Evolutionary conservation across 2,888 invertebrate genomes (phyloP).

Genomic region (Melanostoma mellinum): DNA sequence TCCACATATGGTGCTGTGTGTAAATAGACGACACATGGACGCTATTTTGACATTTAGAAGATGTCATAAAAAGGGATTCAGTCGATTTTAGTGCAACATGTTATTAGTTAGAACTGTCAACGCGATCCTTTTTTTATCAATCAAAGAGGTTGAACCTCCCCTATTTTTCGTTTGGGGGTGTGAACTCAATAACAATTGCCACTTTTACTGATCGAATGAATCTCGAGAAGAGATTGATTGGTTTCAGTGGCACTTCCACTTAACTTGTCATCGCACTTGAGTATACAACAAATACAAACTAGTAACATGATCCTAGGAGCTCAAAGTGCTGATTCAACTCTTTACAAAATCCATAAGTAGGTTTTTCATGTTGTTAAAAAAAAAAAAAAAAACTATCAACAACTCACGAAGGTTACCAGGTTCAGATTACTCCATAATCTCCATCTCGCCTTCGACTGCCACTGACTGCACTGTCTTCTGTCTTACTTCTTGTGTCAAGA

Average conservation of each 20-base stretch:
- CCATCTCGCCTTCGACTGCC: constrained; percentile 16
- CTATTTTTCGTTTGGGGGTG: constrained; percentile 1
- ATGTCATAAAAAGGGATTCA: constrained; percentile 10
- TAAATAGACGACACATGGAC: constrained; percentile 23
- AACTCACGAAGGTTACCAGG: constrained; percentile 50
- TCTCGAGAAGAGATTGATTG: constrained; percentile 50
- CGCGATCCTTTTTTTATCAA: constrained; percentile 38
- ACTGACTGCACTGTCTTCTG: neutral
- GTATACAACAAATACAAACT: neutral
- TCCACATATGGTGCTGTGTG: constrained; percentile 46
- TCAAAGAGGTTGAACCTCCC: constrained; percentile 33
- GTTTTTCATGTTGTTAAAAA: neutral
- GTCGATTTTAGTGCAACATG: constrained; percentile 16
- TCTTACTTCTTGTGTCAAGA: neutral
- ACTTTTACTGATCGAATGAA: constrained; percentile 35
- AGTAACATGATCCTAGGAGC: constrained; percentile 49
- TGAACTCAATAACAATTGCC: constrained; percentile 32
- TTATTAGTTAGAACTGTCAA: constrained; percentile 57
- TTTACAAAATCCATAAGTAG: constrained; percentile 20
- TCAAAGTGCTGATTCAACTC: constrained; percentile 60
- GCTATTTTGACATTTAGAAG: constrained; percentile 27
- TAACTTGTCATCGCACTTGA: constrained; percentile 60
- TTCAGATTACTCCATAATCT: constrained; percentile 58
- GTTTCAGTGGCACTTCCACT: constrained; percentile 59
- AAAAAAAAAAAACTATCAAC: constrained; percentile 50